A percentile compares a stretch with the other conserved stretches of the same genome.
phyloP scores from a whole-genome alignment of 2,888 invertebrate species.

The Oxycera nigricornis region DNA sequence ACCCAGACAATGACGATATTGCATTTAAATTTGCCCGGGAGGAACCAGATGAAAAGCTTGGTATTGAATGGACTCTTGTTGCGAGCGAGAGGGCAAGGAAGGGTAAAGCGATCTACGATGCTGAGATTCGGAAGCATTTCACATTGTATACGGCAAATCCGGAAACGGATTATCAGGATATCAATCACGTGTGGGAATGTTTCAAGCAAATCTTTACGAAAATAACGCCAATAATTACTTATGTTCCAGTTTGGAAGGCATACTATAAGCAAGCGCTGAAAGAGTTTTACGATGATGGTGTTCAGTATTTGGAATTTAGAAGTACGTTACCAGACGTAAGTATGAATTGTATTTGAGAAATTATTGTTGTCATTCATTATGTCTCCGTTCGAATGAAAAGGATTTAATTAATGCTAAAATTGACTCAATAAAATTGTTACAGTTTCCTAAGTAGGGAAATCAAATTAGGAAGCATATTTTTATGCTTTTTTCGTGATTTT shows the following conservation, averaged over 20 bases:
- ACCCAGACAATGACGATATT: constrained; percentile 50
- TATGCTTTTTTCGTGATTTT: no score
- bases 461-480: no score
- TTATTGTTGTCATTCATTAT: no score
- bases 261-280: constrained; percentile 71
- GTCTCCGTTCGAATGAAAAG: no score
- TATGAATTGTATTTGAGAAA: no score
- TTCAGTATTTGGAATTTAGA: constrained; percentile 75
- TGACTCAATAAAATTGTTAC: no score
- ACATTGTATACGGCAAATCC: constrained; percentile 66
- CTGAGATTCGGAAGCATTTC: constrained; percentile 64
- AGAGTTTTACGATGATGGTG: constrained; percentile 71
- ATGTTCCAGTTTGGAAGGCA: constrained; percentile 70
- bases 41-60: constrained; percentile 40
- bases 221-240: constrained; percentile 66
- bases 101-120: constrained; percentile 62
- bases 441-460: no score
- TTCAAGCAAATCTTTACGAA: constrained; percentile 67
- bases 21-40: constrained; percentile 58
- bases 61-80: constrained; percentile 64
- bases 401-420: no score
- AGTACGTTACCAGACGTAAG: constrained; percentile 66
- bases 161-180: constrained; percentile 63
- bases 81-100: constrained; percentile 60
- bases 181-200: constrained; percentile 67